These are phyloP conservation scores for Synaphobranchus kaupii DNA, from an alignment of 2,797 vertebrate species.

Conservation along the genomic window DNA sequence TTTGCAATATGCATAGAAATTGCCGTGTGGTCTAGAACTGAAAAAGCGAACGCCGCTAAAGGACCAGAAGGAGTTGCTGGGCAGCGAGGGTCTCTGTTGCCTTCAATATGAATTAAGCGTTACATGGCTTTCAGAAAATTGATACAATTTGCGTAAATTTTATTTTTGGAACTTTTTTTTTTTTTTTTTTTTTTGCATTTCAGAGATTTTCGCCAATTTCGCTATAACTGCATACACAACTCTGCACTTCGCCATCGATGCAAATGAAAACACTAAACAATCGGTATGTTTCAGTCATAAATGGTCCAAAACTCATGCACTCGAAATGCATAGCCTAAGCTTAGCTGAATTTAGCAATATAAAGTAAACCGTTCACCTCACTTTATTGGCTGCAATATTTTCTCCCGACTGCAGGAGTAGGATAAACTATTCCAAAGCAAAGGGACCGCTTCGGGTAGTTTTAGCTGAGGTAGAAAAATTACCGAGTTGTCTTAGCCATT, in stretches of 20 bases:
- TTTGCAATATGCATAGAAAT: background rate
- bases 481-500: background rate
- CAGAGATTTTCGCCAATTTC: background rate
- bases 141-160: background rate
- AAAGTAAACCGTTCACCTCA: background rate
- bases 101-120: background rate
- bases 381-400: background rate
- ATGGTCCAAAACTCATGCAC: background rate
- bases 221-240: background rate
- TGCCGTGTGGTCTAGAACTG: background rate
- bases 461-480: background rate
- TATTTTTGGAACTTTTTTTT: background rate
- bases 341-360: background rate
- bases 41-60: background rate
- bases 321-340: background rate
- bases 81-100: background rate
- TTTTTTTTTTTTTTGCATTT: background rate
- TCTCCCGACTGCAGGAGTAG: background rate
- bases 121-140: background rate
- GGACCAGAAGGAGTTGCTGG: background rate
- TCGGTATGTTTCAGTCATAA: background rate
- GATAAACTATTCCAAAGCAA: background rate
- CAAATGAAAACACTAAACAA: background rate
- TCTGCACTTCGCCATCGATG: background rate
- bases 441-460: background rate